Evolutionary conservation across 1,140 invertebrate genomes (phyloP), one percentile per base, ranked within the genome.

Genomic region (Heliconius congener): DNA sequence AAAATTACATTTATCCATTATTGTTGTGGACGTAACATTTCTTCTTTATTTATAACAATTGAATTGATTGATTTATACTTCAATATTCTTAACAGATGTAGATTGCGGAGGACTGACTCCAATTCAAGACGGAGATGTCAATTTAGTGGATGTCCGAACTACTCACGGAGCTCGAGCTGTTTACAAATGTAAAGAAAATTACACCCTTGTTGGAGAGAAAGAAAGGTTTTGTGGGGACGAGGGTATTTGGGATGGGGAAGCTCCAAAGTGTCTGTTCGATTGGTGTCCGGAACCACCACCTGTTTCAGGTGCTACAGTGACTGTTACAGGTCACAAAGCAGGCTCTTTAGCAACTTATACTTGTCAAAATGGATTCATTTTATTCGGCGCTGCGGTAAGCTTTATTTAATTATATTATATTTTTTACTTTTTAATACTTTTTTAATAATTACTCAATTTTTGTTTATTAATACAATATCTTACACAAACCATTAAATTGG

Each of bases 171-270:
- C 97, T 1, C 92, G 95, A 73, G 97, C 97, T 3, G 89, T 95
- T 27, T 98, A 98, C 88, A 95, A 95, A 8, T 99, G 98, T 83
- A 96, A 97, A 78, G 96, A 97, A 84, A 98, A 99, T 89, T 98
- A 98, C 90, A 98, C 97, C 1, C 91, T 99, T 1, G 96, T 97
- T 23, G 98, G 98, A 2, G 95, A 97, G 37, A 95, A 96, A 39
- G 96, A 95, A 84, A 93, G 98, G n/a, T 95, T 95, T 30, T 99
- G 99, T 90, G 95, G 95, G 1, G 96, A 97, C 57, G 96, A 97
- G 72, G 98, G 97, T 37, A 94, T 96, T 60, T 99, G 98, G 98
- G 96, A 96, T 74, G 97, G 97, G 8, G 96, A 96, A 82, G 95
- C 96, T 39, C 97, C 98, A 0, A 96, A 97, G 85, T 98, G 98